A percentile compares a stretch with the other conserved stretches of the same genome.
phyloP scores from a whole-genome alignment of 2,797 vertebrate species.

The Brachymystax lenok region DNA sequence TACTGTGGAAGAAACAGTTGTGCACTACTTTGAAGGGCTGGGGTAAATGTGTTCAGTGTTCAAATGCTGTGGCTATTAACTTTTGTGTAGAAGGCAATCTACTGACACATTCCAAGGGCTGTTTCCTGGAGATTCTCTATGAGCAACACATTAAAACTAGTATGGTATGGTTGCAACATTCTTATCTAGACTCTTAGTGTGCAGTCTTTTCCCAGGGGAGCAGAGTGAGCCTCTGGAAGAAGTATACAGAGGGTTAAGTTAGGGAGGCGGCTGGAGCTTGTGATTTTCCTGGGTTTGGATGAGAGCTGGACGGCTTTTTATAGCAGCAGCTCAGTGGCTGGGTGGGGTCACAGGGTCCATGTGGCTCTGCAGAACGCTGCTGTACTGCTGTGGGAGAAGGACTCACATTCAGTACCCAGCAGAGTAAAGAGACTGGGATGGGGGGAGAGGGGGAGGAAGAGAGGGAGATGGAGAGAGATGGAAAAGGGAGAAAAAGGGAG shows the following conservation, averaged over 20 bases:
- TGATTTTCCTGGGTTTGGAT: slow-evolving; percentile 69
- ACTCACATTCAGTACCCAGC: slow-evolving; percentile 39
- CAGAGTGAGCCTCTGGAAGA: slow-evolving; percentile 50
- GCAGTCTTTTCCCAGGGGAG: slow-evolving; percentile 34
- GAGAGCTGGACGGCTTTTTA: slow-evolving; percentile 69
- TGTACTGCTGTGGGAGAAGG: slow-evolving; percentile 53
- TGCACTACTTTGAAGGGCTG: too few species aligned
- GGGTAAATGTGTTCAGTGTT: too few species aligned
- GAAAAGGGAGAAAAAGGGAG: slow-evolving; percentile 16
- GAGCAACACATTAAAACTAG: neutral
- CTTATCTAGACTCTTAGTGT: neutral
- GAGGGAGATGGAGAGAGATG: neutral
- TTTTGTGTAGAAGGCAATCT: too few species aligned
- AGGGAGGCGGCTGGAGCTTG: slow-evolving; percentile 48
- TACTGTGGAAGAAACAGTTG: too few species aligned
- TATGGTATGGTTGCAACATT: neutral
- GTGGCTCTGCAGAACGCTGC: slow-evolving; percentile 61
- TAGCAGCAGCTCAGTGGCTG: slow-evolving; percentile 57
- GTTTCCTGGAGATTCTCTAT: neutral
- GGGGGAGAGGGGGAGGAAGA: neutral
- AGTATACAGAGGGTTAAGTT: slow-evolving; percentile 57
- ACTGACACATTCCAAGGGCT: neutral
- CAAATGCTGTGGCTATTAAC: too few species aligned
- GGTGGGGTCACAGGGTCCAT: slow-evolving; percentile 71
- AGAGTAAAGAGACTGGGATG: neutral